Conservation (phyloP, 37 sponge, comb jelly and placozoan species). For the Geodia barretti region DNA sequence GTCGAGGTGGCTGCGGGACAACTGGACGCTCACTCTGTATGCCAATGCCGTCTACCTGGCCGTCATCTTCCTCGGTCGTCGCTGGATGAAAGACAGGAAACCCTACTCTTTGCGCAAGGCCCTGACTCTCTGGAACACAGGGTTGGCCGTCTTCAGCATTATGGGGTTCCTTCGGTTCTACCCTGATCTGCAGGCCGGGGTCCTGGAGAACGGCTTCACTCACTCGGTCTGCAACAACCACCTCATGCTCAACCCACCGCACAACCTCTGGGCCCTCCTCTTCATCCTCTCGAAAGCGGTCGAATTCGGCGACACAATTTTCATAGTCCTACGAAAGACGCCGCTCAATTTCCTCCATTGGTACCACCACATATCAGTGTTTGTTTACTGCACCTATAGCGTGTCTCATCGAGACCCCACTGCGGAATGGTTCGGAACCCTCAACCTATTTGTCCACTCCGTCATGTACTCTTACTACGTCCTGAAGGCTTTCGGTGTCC, state of each 20-base stretch:
- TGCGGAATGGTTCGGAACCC: constrained; percentile 39
- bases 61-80: constrained; percentile 28
- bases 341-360: constrained; percentile 70
- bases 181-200: not conserved
- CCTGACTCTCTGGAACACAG: constrained; percentile 50
- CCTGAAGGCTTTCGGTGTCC: constrained; percentile 28
- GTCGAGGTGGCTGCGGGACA: not conserved
- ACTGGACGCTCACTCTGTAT: too few relatives aligned
- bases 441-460: constrained; percentile 63
- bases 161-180: constrained; percentile 2
- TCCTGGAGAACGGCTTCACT: constrained; percentile 2
- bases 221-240: constrained; percentile 11
- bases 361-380: constrained; percentile 73
- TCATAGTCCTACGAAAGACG: constrained; percentile 58
- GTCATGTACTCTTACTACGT: constrained; percentile 77
- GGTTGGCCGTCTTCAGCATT: constrained; percentile 50
- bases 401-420: not conserved
- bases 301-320: constrained; percentile 69
- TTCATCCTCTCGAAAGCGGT: constrained; percentile 58
- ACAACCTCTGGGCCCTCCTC: constrained; percentile 47
- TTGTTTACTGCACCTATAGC: constrained; percentile 35
- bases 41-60: constrained; percentile 36
- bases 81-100: constrained; percentile 49
- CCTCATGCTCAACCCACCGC: not conserved
- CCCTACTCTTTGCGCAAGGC: constrained; percentile 10